Evolutionary conservation across 2,888 invertebrate species (phyloP), one percentile per base, ranked within the genome.

Genomic region (Myopa tessellatipennis): DNA sequence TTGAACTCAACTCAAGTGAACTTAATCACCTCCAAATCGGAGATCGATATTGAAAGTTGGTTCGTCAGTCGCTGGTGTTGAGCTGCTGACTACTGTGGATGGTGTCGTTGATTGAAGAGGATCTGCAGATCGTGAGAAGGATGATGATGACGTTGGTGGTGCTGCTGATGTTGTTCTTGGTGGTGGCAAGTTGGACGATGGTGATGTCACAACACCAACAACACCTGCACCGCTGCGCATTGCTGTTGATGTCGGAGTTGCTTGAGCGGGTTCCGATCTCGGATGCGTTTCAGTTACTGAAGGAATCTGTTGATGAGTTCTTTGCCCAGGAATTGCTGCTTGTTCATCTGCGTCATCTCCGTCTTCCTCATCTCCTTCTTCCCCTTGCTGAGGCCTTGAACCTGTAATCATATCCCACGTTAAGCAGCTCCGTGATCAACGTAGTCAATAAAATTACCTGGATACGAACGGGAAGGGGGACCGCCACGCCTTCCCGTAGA

Each of bases 31-130:
- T 67, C 84, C 84, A 76, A 83, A 80, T 74, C 87, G 83, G 63
- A 87, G 70, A 80, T 87, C 87, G 81, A 87, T 87, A 75, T 76
- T 82, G 77, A 82, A 80, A 14, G 79, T 61, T 55, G 80, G 75
- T 18, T 83, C 83, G 71, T 83, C 82, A 16, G 82, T 80, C 34
- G 81, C 81, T 26, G 80, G 74, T 34, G 80, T 76, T 34, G 79
- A 16, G 14, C 79, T 74, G 4, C 50, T 10, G 5, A 38, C 45
- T 34, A 74, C 40, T 1, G 79, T 26, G 16, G 77, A 18, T 3
- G 74, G 74, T n/a, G 80, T 67, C 5, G 77, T 60, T 5, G 78
- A 63, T 10, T 78, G n/a, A 5, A 74, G 18, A 61, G 18, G 61
- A 7, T 72, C 36, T 8, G 72, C 18, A 4, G 60, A 18, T 3